A percentile compares a stretch with the other conserved stretches of the same genome.
Evolutionary conservation across 2,888 invertebrate species (phyloP).

Genomic region (Minunthozetes semirufus): DNA sequence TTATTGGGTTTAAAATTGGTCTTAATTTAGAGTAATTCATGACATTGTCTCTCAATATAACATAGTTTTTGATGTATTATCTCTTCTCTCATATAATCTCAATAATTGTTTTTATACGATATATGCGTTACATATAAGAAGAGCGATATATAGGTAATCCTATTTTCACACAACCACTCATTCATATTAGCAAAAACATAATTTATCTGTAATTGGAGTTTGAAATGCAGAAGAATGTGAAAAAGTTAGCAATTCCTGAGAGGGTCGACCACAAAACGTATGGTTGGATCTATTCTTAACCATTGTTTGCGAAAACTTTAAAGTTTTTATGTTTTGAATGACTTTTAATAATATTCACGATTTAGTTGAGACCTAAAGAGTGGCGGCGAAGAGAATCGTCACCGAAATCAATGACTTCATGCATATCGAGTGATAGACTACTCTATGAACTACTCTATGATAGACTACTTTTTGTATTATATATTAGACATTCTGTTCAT

Average conservation of each 20-base stretch:
- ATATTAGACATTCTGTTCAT: not conserved
- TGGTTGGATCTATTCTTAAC: not conserved
- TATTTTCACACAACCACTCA: not conserved
- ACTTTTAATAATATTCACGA: constrained; percentile 2
- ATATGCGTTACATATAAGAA: no score
- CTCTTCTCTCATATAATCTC: no score
- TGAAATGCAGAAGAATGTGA: not conserved
- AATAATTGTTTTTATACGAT: no score
- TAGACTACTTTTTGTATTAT: no score
- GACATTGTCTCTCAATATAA: no score
- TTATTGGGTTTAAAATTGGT: no score
- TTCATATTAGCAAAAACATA: not conserved
- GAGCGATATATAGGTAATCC: no score
- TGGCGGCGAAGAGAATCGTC: no score
- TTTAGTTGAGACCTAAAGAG: not conserved
- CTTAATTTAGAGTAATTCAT: no score
- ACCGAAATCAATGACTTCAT: not conserved
- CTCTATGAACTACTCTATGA: no score
- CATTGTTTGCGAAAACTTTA: not conserved
- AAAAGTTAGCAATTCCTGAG: not conserved
- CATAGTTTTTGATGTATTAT: no score
- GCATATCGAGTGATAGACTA: not conserved
- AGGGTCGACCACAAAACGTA: constrained; percentile 7
- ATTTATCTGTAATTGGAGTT: not conserved
- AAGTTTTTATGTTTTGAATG: not conserved